phyloP scores from a whole-genome alignment of 2,888 invertebrate genomes.

The Lycaena phlaeas region DNA sequence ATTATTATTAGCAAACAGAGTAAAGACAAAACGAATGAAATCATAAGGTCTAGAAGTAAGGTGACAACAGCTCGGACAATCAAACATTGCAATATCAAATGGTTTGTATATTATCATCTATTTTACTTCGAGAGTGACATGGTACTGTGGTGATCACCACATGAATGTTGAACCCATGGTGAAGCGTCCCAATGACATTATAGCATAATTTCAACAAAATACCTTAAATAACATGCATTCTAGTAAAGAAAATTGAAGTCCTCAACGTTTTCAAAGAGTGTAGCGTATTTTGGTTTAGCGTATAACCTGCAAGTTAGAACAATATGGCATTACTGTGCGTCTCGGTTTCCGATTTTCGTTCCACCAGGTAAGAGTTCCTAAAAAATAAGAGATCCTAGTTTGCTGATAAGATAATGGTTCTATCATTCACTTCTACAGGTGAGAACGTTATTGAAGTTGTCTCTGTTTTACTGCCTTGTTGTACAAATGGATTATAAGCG shows the following conservation, averaged over 20 bases:
- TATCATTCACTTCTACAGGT: too few species aligned
- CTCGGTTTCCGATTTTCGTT: too few species aligned
- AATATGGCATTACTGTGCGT: not conserved
- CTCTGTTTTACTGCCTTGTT: too few species aligned
- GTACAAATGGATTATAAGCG: too few species aligned
- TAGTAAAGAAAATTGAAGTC: slow-evolving; percentile 4
- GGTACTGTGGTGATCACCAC: not conserved
- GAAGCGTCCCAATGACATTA: not conserved
- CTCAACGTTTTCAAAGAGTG: slow-evolving; percentile 6
- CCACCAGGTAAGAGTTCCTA: too few species aligned
- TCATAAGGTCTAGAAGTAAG: not conserved
- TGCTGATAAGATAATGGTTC: too few species aligned
- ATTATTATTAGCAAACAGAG: not conserved
- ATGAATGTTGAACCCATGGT: not conserved
- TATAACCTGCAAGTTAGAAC: not conserved
- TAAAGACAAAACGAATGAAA: not conserved
- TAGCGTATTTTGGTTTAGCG: not conserved
- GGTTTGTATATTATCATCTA: not conserved
- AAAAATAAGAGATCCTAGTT: too few species aligned
- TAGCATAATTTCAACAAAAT: not conserved
- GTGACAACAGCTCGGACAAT: not conserved
- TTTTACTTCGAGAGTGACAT: not conserved
- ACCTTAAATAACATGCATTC: not conserved
- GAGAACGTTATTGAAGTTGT: too few species aligned
- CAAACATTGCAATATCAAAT: slow-evolving; percentile 1